Percentiles rank a stretch among this genome's conserved stretches.
Evolutionary conservation across 2,113 vertebrate species (phyloP).

Genomic region (Dromaius novaehollandiae): DNA sequence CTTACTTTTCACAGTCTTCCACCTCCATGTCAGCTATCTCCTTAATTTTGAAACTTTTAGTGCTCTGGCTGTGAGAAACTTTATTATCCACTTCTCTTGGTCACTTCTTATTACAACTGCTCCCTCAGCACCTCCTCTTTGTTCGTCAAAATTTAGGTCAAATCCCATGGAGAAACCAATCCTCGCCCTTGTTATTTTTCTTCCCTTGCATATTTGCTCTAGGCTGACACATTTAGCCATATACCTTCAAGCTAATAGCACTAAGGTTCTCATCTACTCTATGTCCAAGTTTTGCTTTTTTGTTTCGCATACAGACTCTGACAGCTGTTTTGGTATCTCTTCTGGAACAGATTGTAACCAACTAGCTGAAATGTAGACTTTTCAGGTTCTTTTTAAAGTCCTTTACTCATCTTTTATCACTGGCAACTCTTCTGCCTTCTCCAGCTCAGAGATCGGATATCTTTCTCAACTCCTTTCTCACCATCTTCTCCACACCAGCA

Average conservation of each 20-base stretch:
- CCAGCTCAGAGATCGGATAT: background rate
- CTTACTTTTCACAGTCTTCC: background rate
- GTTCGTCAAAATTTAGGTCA: background rate
- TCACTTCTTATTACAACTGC: background rate
- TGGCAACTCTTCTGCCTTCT: background rate
- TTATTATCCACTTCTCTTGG: background rate
- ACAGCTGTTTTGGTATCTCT: background rate
- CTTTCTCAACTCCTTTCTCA: background rate
- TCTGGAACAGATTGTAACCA: background rate
- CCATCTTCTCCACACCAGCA: rapidly evolving
- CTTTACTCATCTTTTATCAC: background rate
- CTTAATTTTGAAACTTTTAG: background rate
- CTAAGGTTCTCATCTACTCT: background rate
- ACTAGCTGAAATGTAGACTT: background rate
- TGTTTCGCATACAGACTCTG: background rate
- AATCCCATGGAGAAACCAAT: too few relatives aligned
- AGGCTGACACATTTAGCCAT: rapidly evolving
- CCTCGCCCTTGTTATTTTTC: background rate
- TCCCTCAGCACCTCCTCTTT: background rate
- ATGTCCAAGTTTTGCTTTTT: background rate
- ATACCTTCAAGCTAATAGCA: background rate
- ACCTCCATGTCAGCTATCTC: background rate
- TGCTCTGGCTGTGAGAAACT: background rate
- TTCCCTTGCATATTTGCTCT: background rate
- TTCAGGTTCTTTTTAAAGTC: background rate